Evolutionary conservation across 1,140 invertebrate genomes (phyloP).

Genomic region (Mamestra configurata): DNA sequence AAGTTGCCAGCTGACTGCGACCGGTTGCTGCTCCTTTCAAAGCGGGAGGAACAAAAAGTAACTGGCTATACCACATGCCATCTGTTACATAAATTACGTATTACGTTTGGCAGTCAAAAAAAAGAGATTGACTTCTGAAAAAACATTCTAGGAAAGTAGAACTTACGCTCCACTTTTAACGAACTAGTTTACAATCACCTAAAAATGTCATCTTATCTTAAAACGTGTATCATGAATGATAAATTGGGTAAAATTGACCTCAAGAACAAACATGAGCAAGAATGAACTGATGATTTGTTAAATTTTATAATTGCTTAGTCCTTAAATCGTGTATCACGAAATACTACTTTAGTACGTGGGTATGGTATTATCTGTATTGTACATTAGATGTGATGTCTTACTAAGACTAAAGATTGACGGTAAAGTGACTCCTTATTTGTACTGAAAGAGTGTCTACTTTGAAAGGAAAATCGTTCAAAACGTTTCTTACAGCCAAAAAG

Average conservation of each 20-base stretch:
- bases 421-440: background rate
- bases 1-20: slow-evolving; percentile 4
- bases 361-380: background rate
- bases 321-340: slow-evolving; percentile 39
- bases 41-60: slow-evolving; percentile 32
- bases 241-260: background rate
- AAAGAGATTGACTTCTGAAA: slow-evolving; percentile 3
- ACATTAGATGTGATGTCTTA: background rate
- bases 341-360: slow-evolving; percentile 32
- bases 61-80: slow-evolving; percentile 1
- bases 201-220: background rate
- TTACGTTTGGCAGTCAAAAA: background rate
- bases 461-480: background rate
- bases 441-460: background rate
- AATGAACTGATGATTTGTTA: background rate
- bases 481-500: slow-evolving; percentile 26
- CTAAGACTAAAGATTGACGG: too few relatives aligned
- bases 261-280: background rate
- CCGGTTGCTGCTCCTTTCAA: slow-evolving; percentile 38
- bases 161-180: background rate
- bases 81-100: slow-evolving; percentile 19
- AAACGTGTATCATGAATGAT: background rate
- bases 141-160: background rate
- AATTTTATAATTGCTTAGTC: slow-evolving; percentile 32
- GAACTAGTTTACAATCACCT: too few relatives aligned